Base-by-base conservation (phyloP, 1,140 invertebrate species). In the Aplysia californica region DNA sequence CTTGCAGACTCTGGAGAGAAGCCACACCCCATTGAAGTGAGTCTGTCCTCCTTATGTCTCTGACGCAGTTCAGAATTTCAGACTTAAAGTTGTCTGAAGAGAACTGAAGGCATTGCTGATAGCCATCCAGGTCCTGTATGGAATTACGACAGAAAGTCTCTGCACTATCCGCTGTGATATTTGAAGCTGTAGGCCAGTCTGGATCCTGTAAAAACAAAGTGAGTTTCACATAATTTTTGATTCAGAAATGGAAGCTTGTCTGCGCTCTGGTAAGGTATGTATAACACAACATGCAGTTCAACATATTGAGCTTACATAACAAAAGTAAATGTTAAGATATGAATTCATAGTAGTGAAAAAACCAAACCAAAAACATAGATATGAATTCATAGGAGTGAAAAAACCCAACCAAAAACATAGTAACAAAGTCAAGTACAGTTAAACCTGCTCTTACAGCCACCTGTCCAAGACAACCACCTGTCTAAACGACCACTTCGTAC, bases 1-100 rank as follows among this genome's bases (percentile, higher is more conserved):
- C 61, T 33, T 82, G 80, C 56, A 82, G 50, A 21, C 38, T 75
- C 36, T 75, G 38, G 35, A 82, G 38, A 26, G 56, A 39, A 20
- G 69, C 29, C 0, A 67, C 36, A 0, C 59, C 72, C 82, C 80
- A 82, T 1, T n/a, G 0, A 18, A 29, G 55, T 50, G 39, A 58
- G 26, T 72, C 80, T 10, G 76, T 80, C 61, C 78, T 75, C 59
- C 64, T 41, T 33, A 82, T 69, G 41, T 84, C 83, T 39, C 39
- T 41, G 3, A 81, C 68, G 76, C 83, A 84, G 38, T 59, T 77
- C 3, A 78, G 35, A 1, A 82, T 72, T 29, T 80, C 77, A 31
- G 44, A 29, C 15, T 26, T 44, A 29, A 64, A 79, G 35, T 78
- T 29, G 38, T 77, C 59, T 20, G 50, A 18, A 21, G 77, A 69